Percentiles rank a stretch among this genome's conserved stretches.
These are phyloP conservation scores for Anoplius nigerrimus DNA, from an alignment of 2,888 invertebrate genomes.

Conservation along the genomic window DNA sequence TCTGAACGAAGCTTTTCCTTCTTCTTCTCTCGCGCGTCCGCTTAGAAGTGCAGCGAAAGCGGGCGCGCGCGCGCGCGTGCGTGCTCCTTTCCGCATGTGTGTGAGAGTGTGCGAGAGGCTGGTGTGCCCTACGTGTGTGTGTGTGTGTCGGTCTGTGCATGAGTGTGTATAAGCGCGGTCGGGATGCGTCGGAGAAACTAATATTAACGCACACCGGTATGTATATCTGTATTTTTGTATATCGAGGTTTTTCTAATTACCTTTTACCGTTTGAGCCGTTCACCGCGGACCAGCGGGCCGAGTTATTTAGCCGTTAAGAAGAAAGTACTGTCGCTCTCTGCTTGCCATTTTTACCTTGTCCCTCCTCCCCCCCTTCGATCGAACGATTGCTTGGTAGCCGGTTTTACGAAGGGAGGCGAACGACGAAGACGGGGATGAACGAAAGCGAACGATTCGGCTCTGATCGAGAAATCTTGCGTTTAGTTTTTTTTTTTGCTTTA, in stretches of 20 bases:
- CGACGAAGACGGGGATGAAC: slow-evolving; percentile 24
- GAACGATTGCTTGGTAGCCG: slow-evolving; percentile 39
- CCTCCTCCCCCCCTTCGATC: slow-evolving; percentile 52
- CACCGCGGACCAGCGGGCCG: slow-evolving; percentile 54
- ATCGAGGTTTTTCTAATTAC: slow-evolving; percentile 69
- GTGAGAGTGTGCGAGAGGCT: too few species aligned
- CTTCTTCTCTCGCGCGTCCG: too few species aligned
- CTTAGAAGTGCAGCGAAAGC: too few species aligned
- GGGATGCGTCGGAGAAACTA: slow-evolving; percentile 8
- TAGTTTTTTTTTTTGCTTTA: neutral
- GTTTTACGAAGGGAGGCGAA: slow-evolving; percentile 20
- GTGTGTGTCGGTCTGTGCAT: neutral
- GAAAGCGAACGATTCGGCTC: slow-evolving; percentile 25
- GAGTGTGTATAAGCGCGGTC: slow-evolving; percentile 12
- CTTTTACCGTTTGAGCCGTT: slow-evolving; percentile 62
- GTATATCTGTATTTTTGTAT: slow-evolving; percentile 72
- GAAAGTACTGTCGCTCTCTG: slow-evolving; percentile 60
- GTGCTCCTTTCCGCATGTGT: neutral
- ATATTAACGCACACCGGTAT: slow-evolving; percentile 25
- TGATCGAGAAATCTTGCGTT: neutral
- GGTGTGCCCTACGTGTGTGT: too few species aligned
- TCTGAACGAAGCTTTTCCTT: too few species aligned
- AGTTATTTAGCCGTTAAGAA: slow-evolving; percentile 59
- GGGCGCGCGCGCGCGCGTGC: neutral
- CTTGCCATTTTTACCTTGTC: slow-evolving; percentile 66